These are phyloP conservation scores for Prosapia bicincta DNA, from an alignment of 2,888 invertebrate species.

Conservation along the genomic window DNA sequence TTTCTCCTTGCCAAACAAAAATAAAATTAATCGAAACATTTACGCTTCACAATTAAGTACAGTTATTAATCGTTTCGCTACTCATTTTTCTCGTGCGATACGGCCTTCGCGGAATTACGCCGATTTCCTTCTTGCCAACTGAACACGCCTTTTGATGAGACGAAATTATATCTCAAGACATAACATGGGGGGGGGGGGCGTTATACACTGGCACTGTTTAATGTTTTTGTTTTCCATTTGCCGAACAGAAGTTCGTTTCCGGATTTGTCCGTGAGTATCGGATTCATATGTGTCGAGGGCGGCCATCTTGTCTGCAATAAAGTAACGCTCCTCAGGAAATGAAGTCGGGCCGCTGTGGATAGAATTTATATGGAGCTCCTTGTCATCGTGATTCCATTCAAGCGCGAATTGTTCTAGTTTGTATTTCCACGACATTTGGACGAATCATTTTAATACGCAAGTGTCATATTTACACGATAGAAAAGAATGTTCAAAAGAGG, in stretches of 20 bases:
- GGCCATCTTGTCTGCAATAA: constrained; percentile 2
- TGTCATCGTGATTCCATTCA: background rate
- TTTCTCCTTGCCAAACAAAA: too few species aligned
- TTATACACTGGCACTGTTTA: background rate
- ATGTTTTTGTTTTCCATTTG: background rate
- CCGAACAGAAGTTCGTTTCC: background rate
- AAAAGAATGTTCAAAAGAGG: too few species aligned
- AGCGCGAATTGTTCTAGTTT: background rate
- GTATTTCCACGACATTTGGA: background rate
- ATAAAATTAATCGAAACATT: too few species aligned
- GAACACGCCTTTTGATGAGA: background rate
- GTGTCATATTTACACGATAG: too few species aligned
- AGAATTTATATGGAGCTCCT: background rate
- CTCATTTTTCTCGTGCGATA: too few species aligned
- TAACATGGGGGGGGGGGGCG: too few species aligned
- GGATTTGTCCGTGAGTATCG: background rate
- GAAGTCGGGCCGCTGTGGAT: background rate
- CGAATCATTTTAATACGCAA: too few species aligned
- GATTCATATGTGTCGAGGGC: background rate
- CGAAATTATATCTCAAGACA: background rate
- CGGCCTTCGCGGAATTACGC: background rate
- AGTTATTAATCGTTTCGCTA: too few species aligned
- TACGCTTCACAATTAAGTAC: too few species aligned
- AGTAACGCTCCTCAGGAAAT: background rate
- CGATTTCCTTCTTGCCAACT: background rate